Percentiles rank a stretch among this genome's conserved stretches.
Conservation (phyloP, 2,888 invertebrate species). For the Nezara viridula region DNA sequence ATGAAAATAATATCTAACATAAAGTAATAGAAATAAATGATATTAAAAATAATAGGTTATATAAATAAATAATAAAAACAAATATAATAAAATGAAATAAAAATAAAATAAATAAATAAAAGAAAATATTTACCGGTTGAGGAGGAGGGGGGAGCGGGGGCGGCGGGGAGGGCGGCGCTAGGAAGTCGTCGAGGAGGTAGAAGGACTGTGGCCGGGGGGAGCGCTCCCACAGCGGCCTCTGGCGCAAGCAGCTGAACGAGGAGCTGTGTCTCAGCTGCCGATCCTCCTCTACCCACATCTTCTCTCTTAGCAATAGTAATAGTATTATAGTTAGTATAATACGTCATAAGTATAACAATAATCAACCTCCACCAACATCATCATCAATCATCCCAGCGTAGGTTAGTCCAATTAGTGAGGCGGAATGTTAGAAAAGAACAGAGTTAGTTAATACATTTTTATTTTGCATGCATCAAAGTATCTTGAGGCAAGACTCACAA, state of each 20-base stretch:
- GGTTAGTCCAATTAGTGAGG: background rate
- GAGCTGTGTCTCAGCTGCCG: constrained; percentile 70
- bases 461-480: background rate
- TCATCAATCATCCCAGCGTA: background rate
- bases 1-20: no score
- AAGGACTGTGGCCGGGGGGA: constrained; percentile 70
- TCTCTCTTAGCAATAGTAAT: background rate
- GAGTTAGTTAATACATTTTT: background rate
- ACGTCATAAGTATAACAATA: background rate
- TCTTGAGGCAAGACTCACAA: no score
- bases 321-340: background rate
- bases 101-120: constrained; percentile 4
- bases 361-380: background rate
- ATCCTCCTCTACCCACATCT: constrained; percentile 64
- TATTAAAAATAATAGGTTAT: no score
- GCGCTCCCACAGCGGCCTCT: constrained; percentile 57
- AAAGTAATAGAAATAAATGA: no score
- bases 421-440: background rate
- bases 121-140: constrained; percentile 67
- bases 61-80: no score
- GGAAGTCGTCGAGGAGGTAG: constrained; percentile 71
- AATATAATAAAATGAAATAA: no score
- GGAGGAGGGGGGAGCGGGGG: constrained; percentile 72
- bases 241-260: constrained; percentile 70
- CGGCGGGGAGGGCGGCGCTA: constrained; percentile 70